phyloP scores from a whole-genome alignment of 2,113 vertebrate genomes.

The Tetrax tetrax region DNA sequence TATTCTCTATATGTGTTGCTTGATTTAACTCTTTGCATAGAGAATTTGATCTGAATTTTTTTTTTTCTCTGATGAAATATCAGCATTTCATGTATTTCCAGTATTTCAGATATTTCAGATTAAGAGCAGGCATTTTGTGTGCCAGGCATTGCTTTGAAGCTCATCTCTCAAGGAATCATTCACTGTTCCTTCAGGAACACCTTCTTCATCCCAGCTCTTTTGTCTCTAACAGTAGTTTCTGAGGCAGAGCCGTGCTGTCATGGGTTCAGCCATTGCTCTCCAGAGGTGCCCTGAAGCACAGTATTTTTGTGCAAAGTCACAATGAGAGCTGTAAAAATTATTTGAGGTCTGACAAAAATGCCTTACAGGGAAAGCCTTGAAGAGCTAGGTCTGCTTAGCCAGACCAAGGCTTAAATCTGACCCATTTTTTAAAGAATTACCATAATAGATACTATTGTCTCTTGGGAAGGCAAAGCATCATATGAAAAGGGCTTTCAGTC shows the following conservation, averaged over 20 bases:
- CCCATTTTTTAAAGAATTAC: background rate
- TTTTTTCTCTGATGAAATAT: slow-evolving; percentile 7
- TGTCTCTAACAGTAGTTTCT: background rate
- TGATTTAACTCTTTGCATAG: slow-evolving; percentile 40
- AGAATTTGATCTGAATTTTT: background rate
- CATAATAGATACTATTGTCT: background rate
- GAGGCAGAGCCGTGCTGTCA: background rate
- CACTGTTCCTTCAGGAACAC: background rate
- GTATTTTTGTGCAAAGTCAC: background rate
- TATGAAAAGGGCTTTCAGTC: background rate
- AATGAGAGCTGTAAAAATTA: background rate
- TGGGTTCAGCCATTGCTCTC: background rate
- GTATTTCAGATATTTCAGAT: background rate
- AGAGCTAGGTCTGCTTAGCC: background rate
- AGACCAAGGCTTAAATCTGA: background rate
- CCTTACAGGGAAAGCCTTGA: background rate
- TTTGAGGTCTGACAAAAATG: background rate
- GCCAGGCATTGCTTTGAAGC: background rate
- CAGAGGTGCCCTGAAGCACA: background rate
- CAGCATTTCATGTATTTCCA: background rate
- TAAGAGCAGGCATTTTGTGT: background rate
- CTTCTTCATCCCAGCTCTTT: background rate
- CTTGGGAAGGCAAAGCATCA: background rate
- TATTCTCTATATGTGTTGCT: background rate
- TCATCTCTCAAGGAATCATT: background rate